Evolutionary conservation across 2,888 invertebrate species (phyloP).

Genomic region (Cybosia mesomella): DNA sequence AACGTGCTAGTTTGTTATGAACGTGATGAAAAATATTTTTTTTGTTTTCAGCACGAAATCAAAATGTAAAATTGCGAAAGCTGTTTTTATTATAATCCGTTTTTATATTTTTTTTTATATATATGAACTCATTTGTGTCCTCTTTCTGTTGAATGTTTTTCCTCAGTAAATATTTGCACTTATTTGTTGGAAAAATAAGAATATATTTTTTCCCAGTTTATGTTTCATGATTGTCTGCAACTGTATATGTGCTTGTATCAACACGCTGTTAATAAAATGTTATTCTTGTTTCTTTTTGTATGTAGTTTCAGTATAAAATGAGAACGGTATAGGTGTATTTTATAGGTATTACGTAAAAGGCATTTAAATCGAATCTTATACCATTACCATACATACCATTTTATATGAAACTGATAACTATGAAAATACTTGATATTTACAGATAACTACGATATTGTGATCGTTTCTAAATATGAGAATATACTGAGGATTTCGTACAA

Average conservation of each 20-base stretch:
- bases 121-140: conserved; percentile 16
- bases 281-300: neutral
- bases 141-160: conserved; percentile 5
- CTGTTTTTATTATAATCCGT: conserved; percentile 17
- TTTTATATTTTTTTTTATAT: conserved; percentile 9
- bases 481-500: no score
- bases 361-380: neutral
- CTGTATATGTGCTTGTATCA: neutral
- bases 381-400: neutral
- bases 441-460: neutral
- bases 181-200: conserved; percentile 2
- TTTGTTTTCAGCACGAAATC: conserved; percentile 22
- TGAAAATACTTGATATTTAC: neutral
- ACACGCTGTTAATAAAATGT: neutral
- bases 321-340: neutral
- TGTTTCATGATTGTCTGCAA: neutral
- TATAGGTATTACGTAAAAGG: neutral
- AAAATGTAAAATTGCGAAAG: conserved; percentile 20
- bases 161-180: neutral
- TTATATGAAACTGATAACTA: no score
- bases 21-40: conserved; percentile 18
- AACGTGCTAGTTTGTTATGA: conserved; percentile 31
- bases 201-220: neutral
- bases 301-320: neutral
- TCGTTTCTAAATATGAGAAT: neutral